Evolutionary conservation across 64 coral and sea anemone genomes (phyloP).

Genomic region (Montipora sp.): DNA sequence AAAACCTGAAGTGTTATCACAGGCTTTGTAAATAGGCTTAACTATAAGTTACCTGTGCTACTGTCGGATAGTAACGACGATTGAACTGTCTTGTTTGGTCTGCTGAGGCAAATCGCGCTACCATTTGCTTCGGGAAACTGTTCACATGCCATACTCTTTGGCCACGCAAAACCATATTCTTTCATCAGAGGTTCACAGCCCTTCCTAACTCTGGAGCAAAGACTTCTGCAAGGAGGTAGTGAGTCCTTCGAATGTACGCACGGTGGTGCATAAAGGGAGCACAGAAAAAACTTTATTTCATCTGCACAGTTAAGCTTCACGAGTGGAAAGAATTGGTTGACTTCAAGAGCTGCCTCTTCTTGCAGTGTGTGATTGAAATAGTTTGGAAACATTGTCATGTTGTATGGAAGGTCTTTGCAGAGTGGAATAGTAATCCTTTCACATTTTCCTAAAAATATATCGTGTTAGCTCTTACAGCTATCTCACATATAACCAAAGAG

Average conservation of each 20-base stretch:
- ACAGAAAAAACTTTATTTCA: slow-evolving; percentile 29
- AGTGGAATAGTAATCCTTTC: slow-evolving; percentile 26
- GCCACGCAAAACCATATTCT: neutral
- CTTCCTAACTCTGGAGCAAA: neutral
- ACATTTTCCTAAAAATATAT: slow-evolving; percentile 33
- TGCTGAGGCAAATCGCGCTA: neutral
- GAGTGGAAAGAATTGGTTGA: slow-evolving; percentile 38
- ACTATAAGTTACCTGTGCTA: neutral
- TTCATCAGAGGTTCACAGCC: neutral
- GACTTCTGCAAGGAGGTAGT: neutral
- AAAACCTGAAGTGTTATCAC: too few relatives aligned
- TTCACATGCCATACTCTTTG: neutral
- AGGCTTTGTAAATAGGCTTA: too few relatives aligned
- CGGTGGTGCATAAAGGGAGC: slow-evolving; percentile 13
- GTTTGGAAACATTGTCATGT: too few relatives aligned
- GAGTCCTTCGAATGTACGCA: neutral
- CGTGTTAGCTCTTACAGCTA: too few relatives aligned
- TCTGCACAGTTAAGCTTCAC: slow-evolving; percentile 49
- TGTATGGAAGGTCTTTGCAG: too few relatives aligned
- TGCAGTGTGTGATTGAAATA: slow-evolving; percentile 68
- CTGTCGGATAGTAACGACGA: neutral
- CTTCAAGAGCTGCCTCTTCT: slow-evolving; percentile 34
- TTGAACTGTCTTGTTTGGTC: neutral
- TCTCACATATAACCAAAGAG: too few relatives aligned
- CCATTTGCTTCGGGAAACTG: neutral